A percentile compares a stretch with the other conserved stretches of the same genome.
Conservation (phyloP, 1,140 invertebrate genomes). For the Orchesella cincta region DNA sequence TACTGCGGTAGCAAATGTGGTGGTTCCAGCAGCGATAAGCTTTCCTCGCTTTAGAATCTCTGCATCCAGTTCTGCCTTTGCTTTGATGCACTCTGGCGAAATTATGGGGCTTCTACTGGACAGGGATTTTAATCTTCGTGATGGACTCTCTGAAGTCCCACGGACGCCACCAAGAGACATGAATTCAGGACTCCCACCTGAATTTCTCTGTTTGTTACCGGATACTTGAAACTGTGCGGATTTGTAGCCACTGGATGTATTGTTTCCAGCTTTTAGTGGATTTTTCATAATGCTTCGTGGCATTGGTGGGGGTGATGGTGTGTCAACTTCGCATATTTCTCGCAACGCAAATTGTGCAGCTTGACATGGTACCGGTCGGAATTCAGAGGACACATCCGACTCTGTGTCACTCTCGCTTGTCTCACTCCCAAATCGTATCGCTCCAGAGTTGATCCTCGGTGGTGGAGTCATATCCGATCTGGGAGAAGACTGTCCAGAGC, state of each 20-base stretch:
- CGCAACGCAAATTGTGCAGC: conserved; percentile 48
- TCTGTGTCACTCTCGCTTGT: conserved; percentile 51
- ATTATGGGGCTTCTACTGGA: background rate
- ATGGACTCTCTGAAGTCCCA: background rate
- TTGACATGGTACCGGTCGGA: conserved; percentile 21
- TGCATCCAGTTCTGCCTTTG: conserved; percentile 19
- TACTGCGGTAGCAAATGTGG: background rate
- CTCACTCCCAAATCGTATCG: conserved; percentile 48
- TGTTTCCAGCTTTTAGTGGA: background rate
- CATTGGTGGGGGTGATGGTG: conserved; percentile 6
- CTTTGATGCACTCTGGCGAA: conserved; percentile 10
- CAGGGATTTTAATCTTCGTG: background rate
- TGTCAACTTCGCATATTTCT: conserved; percentile 44
- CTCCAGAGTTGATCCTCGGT: conserved; percentile 41
- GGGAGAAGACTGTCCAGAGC: conserved; percentile 50
- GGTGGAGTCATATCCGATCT: conserved; percentile 49
- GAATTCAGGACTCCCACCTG: background rate
- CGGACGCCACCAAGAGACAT: background rate
- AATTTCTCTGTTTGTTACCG: background rate
- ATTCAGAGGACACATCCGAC: conserved; percentile 44
- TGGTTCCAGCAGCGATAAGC: background rate
- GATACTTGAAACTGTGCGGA: conserved; percentile 11
- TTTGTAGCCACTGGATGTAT: background rate
- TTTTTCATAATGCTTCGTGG: conserved; percentile 40
- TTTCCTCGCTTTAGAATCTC: conserved; percentile 15